Evolutionary conservation across 1,140 invertebrate species (phyloP).

Genomic region (Diorhabda elongata): DNA sequence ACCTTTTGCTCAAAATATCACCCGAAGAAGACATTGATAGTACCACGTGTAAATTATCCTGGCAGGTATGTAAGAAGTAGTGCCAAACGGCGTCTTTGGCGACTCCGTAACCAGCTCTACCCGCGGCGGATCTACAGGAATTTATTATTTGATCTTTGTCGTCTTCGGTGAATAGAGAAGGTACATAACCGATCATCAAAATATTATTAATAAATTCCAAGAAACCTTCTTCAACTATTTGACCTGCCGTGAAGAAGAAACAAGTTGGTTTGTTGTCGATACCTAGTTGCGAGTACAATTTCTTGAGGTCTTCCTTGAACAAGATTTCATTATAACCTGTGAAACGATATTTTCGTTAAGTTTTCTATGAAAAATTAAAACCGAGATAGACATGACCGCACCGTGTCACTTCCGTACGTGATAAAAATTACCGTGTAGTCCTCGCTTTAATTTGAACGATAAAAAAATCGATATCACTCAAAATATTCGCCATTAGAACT

Average conservation of each 20-base stretch:
- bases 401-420: too few relatives aligned
- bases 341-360: too few relatives aligned
- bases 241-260: constrained; percentile 79
- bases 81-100: constrained; percentile 76
- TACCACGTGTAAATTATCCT: constrained; percentile 82
- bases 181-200: constrained; percentile 75
- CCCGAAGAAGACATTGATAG: constrained; percentile 85
- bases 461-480: too few relatives aligned
- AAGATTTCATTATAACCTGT: constrained; percentile 68
- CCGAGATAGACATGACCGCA: too few relatives aligned
- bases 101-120: constrained; percentile 62
- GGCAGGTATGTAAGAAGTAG: constrained; percentile 74
- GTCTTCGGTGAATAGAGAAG: constrained; percentile 78
- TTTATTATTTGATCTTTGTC: constrained; percentile 77
- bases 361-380: too few relatives aligned
- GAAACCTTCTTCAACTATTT: constrained; percentile 76
- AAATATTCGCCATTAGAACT: too few relatives aligned
- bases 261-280: constrained; percentile 73
- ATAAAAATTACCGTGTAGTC: too few relatives aligned
- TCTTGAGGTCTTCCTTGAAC: constrained; percentile 84
- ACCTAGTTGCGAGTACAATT: constrained; percentile 69
- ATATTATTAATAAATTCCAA: constrained; percentile 89
- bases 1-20: constrained; percentile 72
- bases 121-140: constrained; percentile 61
- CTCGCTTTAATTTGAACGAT: too few relatives aligned